phyloP scores from a whole-genome alignment of 1,140 invertebrate species.

The Zaprionus camerounensis region DNA sequence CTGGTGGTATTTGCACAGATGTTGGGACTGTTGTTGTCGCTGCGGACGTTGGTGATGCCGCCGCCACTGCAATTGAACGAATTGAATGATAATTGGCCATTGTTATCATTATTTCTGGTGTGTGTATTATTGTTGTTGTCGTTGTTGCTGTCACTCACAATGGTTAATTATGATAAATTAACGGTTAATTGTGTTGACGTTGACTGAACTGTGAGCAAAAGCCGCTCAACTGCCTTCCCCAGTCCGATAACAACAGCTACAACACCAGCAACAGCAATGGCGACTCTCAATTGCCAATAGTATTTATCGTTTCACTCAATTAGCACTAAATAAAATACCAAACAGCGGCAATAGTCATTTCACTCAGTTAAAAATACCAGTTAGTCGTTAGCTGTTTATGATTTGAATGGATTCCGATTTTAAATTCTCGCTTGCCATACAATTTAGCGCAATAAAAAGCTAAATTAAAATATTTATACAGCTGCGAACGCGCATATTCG shows the following conservation, averaged over 20 bases:
- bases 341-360: slow-evolving; percentile 1
- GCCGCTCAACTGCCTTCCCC: slow-evolving; percentile 15
- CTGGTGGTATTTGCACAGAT: slow-evolving; percentile 84
- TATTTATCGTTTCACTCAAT: slow-evolving; percentile 52
- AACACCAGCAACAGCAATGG: slow-evolving; percentile 18
- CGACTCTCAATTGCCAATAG: slow-evolving; percentile 29
- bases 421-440: slow-evolving; percentile 42
- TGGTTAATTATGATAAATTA: slow-evolving; percentile 83
- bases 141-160: slow-evolving; percentile 56
- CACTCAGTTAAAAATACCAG: slow-evolving; percentile 6
- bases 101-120: slow-evolving; percentile 58
- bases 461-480: slow-evolving; percentile 77
- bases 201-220: slow-evolving; percentile 59
- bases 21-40: slow-evolving; percentile 61
- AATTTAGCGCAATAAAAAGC: slow-evolving; percentile 50
- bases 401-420: slow-evolving; percentile 46
- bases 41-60: slow-evolving; percentile 56
- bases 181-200: slow-evolving; percentile 80
- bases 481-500: slow-evolving; percentile 29
- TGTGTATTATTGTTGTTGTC: slow-evolving; percentile 38
- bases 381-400: neutral
- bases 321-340: slow-evolving; percentile 12
- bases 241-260: slow-evolving; percentile 2
- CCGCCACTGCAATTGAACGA: slow-evolving; percentile 79
- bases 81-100: slow-evolving; percentile 82